Evolutionary conservation across 1,140 invertebrate species (phyloP).

Genomic region (Eueides isabella): DNA sequence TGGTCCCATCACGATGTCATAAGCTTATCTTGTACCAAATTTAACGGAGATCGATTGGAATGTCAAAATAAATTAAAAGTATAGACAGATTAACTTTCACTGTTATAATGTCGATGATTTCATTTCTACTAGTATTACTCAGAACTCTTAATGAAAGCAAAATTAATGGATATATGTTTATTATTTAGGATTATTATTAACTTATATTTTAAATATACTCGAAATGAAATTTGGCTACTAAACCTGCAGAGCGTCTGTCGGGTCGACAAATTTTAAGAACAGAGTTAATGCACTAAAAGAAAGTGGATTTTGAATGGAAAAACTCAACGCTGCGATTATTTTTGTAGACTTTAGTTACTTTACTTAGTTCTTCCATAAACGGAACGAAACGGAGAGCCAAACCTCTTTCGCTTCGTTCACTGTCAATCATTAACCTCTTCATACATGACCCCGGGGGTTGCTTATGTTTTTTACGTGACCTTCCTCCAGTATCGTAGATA

Average conservation of each 20-base stretch:
- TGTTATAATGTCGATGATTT: background rate
- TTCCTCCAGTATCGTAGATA: too few species aligned
- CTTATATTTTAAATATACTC: background rate
- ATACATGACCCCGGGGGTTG: too few species aligned
- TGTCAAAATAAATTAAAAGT: background rate
- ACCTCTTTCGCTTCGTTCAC: too few species aligned
- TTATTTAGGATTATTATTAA: background rate
- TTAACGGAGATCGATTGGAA: background rate
- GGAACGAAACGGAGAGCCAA: too few species aligned
- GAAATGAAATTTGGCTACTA: background rate
- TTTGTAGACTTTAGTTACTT: too few species aligned
- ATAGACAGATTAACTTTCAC: conserved; percentile 1
- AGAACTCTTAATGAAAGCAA: background rate
- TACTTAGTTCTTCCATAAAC: too few species aligned
- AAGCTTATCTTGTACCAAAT: background rate
- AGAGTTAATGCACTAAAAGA: too few species aligned
- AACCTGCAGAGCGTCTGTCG: background rate
- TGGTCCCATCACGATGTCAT: background rate
- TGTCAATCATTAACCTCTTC: too few species aligned
- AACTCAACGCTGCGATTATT: too few species aligned
- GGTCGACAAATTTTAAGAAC: background rate
- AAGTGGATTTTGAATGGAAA: too few species aligned
- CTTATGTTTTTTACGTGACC: too few species aligned
- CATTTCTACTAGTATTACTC: background rate
- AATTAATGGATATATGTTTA: background rate